Evolutionary conservation across 2,113 vertebrate species (phyloP), one percentile per base, ranked within the genome.

Genomic region (Lamprotornis superbus): DNA sequence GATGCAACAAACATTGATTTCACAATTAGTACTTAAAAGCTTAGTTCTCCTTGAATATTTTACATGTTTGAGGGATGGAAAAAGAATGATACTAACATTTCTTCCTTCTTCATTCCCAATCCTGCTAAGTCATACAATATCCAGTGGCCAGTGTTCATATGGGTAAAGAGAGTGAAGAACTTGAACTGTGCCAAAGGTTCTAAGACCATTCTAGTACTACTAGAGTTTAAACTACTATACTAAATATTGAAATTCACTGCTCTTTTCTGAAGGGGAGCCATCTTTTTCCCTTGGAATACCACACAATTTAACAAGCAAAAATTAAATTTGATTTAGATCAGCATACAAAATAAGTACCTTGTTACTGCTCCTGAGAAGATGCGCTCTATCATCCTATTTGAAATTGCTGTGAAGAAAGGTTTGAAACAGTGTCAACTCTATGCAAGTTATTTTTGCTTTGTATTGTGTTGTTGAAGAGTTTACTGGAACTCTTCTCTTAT

Each of bases 291-390:
- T 61, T 30, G 18, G 18, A 77, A 33, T 11, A 7, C n/a, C 16
- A 70, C 33, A 59, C 9, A 47, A 42, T 39, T 91, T 90, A 83
- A 47, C 18, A 71, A 59, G 25, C 23, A 75, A 79, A 77, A 57
- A 63, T 8, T 39, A 67, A 69, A 49, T 5, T 56, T 1, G 7
- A 75, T 65, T 83, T 77, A 88, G 37, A 63, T 39, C 19, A 86
- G 50, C 33, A 59, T 61, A 86, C 10, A 84, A 78, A 91, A 4
- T 7, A 76, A 76, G 60, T 96, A 99, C 99, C 99, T 98, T 16
- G 99, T 99, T 69, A 99, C 99, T 10, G 99, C 99, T 86, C 99
- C 99, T 3, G 99, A 99, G 97, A 99, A 99, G 93, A 99, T 98
- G 76, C 99, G 98, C 83, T 99, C 98, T 50, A 99, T 99, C 98